A percentile compares a stretch with the other conserved stretches of the same genome.
Conservation (phyloP, 2,888 invertebrate species). For the Opisthograptis luteolata region DNA sequence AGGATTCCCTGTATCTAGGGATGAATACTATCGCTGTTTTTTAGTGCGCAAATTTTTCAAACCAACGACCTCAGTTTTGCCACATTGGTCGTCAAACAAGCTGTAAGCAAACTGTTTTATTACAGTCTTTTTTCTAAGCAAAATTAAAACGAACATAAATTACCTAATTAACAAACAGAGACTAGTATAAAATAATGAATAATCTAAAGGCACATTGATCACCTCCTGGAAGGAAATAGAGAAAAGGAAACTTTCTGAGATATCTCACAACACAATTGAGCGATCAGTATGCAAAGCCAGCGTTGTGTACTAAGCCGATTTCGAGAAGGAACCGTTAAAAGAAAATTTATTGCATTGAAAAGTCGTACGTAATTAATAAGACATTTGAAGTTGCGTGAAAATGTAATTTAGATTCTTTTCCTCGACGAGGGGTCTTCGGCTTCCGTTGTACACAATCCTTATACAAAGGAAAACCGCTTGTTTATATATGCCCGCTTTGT, state of each 20-base stretch:
- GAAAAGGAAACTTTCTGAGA: conserved; percentile 44
- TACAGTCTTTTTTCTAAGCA: too few species aligned
- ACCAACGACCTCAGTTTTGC: too few species aligned
- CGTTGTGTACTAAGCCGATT: conserved; percentile 79
- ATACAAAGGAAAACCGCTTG: conserved; percentile 74
- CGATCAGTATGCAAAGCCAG: conserved; percentile 74
- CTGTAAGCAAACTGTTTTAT: too few species aligned
- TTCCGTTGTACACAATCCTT: conserved; percentile 70
- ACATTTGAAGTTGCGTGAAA: conserved; percentile 85
- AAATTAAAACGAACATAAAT: not conserved
- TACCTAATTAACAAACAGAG: not conserved
- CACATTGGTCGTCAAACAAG: too few species aligned
- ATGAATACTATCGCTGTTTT: too few species aligned
- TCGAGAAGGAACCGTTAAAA: conserved; percentile 74
- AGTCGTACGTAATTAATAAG: conserved; percentile 84
- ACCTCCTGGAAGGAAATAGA: conserved; percentile 36
- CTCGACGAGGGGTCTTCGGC: conserved; percentile 66
- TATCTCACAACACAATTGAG: conserved; percentile 64
- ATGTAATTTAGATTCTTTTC: conserved; percentile 85
- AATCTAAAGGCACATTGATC: conserved; percentile 20
- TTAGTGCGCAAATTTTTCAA: too few species aligned
- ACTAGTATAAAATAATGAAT: conserved; percentile 9
- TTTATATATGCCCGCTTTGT: conserved; percentile 83
- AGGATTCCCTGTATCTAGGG: too few species aligned
- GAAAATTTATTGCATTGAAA: conserved; percentile 84